Percentiles rank a stretch among this genome's conserved stretches.
Evolutionary conservation across 2,797 vertebrate genomes (phyloP).

Genomic region (Megaceryle alcyon): DNA sequence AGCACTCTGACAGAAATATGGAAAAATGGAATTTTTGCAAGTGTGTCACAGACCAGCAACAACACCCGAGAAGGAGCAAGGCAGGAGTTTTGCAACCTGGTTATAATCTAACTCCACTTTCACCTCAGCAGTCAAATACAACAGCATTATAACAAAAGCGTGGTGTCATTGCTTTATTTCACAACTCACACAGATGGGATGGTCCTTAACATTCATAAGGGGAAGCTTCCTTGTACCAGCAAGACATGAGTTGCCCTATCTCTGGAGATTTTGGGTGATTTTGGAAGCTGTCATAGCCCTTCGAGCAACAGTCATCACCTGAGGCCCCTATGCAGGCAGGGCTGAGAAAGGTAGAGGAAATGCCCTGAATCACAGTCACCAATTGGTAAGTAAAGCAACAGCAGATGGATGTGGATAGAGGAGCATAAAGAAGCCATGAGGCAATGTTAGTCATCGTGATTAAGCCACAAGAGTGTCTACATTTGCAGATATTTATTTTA

Average conservation of each 20-base stretch:
- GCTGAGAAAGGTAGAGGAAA: neutral
- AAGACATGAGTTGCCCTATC: neutral
- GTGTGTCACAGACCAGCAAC: neutral
- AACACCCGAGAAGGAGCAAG: neutral
- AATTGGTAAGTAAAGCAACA: neutral
- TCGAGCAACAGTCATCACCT: neutral
- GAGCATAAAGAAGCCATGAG: conserved; percentile 37
- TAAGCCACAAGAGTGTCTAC: conserved; percentile 12
- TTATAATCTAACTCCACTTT: neutral
- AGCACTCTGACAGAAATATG: neutral
- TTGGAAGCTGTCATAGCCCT: neutral
- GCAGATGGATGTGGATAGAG: conserved; percentile 27
- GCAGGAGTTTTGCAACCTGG: neutral
- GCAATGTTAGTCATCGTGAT: conserved; percentile 21
- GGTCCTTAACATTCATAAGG: neutral
- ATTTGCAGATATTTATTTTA: conserved; percentile 25
- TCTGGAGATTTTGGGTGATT: neutral
- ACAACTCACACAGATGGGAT: neutral
- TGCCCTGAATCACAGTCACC: neutral
- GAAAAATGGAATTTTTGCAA: neutral
- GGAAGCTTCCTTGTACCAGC: conserved; percentile 14
- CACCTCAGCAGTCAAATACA: neutral
- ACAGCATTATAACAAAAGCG: neutral
- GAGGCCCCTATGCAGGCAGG: neutral
- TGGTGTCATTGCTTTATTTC: conserved; percentile 1